phyloP scores from a whole-genome alignment of 2,113 vertebrate species.

The Chlorocebus sabaeus region DNA sequence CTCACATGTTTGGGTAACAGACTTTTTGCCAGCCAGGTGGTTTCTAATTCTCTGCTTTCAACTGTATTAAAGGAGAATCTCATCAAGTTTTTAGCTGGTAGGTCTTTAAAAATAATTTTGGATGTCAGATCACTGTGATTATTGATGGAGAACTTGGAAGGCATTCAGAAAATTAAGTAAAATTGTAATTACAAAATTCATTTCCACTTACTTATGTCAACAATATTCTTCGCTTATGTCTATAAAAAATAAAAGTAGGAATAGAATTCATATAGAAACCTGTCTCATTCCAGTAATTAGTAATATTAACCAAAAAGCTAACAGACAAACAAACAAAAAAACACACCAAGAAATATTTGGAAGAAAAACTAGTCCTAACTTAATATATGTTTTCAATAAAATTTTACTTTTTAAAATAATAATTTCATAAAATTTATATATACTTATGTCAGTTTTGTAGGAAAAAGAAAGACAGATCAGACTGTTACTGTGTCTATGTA shows the following conservation, averaged over 20 bases:
- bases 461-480: too few relatives aligned
- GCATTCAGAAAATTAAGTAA: constrained; percentile 35
- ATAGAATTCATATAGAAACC: constrained; percentile 13
- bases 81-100: not conserved
- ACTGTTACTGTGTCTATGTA: too few relatives aligned
- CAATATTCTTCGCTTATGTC: not conserved
- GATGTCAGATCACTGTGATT: not conserved
- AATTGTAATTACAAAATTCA: not conserved
- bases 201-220: not conserved
- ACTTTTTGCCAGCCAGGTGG: not conserved
- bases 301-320: not conserved
- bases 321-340: too few relatives aligned
- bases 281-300: constrained; percentile 1
- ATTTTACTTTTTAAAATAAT: constrained; percentile 3
- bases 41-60: constrained; percentile 7
- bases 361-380: not conserved
- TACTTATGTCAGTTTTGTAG: not conserved
- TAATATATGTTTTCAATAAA: not conserved
- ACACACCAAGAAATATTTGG: not conserved
- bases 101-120: not conserved
- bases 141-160: not conserved
- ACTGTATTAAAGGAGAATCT: not conserved
- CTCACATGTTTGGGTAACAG: not conserved
- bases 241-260: not conserved
- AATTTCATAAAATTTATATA: not conserved